Evolutionary conservation across 1,140 invertebrate species (phyloP), one percentile per base, ranked within the genome.

Genomic region (Leptinotarsa texana): DNA sequence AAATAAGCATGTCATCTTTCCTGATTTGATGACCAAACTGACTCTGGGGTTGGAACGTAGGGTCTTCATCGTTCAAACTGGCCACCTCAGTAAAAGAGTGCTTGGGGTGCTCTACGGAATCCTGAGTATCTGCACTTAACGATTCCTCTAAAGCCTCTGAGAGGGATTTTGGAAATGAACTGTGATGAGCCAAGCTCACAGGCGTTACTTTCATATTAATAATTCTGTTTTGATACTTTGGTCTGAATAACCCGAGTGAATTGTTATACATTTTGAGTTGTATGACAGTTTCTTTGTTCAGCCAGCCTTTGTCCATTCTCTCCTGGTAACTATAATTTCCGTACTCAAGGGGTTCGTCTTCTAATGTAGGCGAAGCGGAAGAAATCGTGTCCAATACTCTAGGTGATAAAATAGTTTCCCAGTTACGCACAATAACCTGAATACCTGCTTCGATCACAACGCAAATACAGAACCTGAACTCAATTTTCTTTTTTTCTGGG

Each of bases 261-360:
- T 93, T 93, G 80, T 93, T 92, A 80, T 92, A 92, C 80, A 97
- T 88, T 84, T 96, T 95, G 65, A 98, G 90, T 84, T 98, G 95
- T 66, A 98, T 89, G 68, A 95, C 88, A 47, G 92, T 93, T 84
- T 97, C 95, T 74, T 91, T 89, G 27, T 92, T 96, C 1, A 98
- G 86, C 96, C 96, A 98, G 1, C 96, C 96, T 69, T 90, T 89
- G 80, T 94, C 92, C 13, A 95, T 86, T 77, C 89, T 90, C 42
- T 87, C 86, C 57, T 87, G 86, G 21, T 89, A 88, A 82, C 91
- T 90, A 84, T 90, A 88, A 76, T 88, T 87, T 18, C 94, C 83
- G 76, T 84, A 84, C 24, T 62, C 71, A 18, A 80, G 69, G 15
- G 80, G 80, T 49, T 80, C 78, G 49, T 80, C 76, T 0, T 78